phyloP scores from a whole-genome alignment of 2,888 invertebrate genomes.

The Malacosoma neustria region DNA sequence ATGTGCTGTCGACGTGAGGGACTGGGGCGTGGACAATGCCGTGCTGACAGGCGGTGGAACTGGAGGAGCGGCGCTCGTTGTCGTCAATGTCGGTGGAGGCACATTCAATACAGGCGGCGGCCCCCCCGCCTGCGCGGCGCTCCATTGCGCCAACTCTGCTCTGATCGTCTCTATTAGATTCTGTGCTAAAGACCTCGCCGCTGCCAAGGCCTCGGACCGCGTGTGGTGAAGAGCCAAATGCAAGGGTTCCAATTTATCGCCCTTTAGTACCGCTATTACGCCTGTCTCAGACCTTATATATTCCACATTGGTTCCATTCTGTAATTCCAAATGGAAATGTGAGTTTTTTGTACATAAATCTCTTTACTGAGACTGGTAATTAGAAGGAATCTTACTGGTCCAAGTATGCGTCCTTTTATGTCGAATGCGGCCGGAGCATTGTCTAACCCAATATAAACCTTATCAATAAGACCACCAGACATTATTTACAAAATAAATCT shows the following conservation, averaged over 20 bases:
- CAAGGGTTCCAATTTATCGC: slow-evolving; percentile 81
- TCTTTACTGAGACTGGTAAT: not conserved
- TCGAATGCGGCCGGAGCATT: slow-evolving; percentile 85
- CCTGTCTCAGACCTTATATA: slow-evolving; percentile 87
- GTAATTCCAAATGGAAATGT: slow-evolving; percentile 23
- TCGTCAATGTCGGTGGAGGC: slow-evolving; percentile 51
- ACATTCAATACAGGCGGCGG: slow-evolving; percentile 57
- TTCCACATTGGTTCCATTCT: slow-evolving; percentile 81
- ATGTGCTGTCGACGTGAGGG: slow-evolving; percentile 41
- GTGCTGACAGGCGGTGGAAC: slow-evolving; percentile 45
- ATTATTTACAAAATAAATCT: slow-evolving; percentile 31
- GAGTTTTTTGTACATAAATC: not conserved
- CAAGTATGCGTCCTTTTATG: slow-evolving; percentile 82
- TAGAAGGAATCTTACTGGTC: slow-evolving; percentile 55
- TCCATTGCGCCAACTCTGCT: slow-evolving; percentile 70
- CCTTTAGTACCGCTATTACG: slow-evolving; percentile 82
- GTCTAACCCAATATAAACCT: slow-evolving; percentile 85
- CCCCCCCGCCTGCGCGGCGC: slow-evolving; percentile 55
- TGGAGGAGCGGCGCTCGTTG: slow-evolving; percentile 45
- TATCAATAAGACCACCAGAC: slow-evolving; percentile 76
- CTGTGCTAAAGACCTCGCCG: slow-evolving; percentile 82
- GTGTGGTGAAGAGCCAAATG: slow-evolving; percentile 86
- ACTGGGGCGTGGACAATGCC: slow-evolving; percentile 42
- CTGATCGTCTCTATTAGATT: slow-evolving; percentile 88
- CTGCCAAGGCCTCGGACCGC: slow-evolving; percentile 78